These are phyloP conservation scores for Gopherus flavomarginatus DNA, from an alignment of 2,113 vertebrate genomes.

Conservation along the genomic window DNA sequence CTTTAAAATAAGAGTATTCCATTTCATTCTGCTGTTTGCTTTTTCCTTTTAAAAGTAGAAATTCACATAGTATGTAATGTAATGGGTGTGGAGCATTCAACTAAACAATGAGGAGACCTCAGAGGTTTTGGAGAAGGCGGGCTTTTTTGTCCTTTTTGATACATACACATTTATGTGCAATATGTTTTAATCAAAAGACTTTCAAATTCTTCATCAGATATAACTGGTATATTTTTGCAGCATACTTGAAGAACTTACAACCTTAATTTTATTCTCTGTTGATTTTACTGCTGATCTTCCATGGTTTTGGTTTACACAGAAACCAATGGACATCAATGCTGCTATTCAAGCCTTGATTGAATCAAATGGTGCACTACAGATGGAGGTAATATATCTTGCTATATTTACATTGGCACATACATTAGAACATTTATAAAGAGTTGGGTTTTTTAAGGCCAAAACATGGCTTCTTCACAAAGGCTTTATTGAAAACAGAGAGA, in stretches of 20 bases:
- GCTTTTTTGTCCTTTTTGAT: slow-evolving; percentile 41
- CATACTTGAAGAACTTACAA: slow-evolving; percentile 28
- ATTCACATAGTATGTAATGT: slow-evolving; percentile 24
- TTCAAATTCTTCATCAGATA: not conserved
- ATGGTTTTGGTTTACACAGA: slow-evolving; percentile 80
- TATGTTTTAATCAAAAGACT: not conserved
- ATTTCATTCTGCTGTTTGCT: slow-evolving; percentile 47
- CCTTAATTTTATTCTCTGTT: slow-evolving; percentile 31
- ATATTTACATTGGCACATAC: slow-evolving; percentile 44
- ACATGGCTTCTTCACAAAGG: slow-evolving; percentile 36
- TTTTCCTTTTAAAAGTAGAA: not conserved
- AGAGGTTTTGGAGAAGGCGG: slow-evolving; percentile 6
- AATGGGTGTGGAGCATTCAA: not conserved
- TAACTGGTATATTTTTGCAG: not conserved
- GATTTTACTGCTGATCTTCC: slow-evolving; percentile 51
- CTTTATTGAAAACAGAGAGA: slow-evolving; percentile 44
- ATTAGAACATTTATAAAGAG: slow-evolving; percentile 29
- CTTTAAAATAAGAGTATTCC: slow-evolving; percentile 35
- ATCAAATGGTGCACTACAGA: slow-evolving; percentile 81
- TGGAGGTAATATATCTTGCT: slow-evolving; percentile 85
- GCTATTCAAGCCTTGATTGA: slow-evolving; percentile 84
- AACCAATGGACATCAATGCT: slow-evolving; percentile 83
- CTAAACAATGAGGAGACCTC: slow-evolving; percentile 38
- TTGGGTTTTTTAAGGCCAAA: not conserved
- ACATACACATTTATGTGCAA: not conserved